Percentiles rank a stretch among this genome's conserved stretches.
phyloP scores from a whole-genome alignment of 2,113 vertebrate species.

The Takifugu flavidus region DNA sequence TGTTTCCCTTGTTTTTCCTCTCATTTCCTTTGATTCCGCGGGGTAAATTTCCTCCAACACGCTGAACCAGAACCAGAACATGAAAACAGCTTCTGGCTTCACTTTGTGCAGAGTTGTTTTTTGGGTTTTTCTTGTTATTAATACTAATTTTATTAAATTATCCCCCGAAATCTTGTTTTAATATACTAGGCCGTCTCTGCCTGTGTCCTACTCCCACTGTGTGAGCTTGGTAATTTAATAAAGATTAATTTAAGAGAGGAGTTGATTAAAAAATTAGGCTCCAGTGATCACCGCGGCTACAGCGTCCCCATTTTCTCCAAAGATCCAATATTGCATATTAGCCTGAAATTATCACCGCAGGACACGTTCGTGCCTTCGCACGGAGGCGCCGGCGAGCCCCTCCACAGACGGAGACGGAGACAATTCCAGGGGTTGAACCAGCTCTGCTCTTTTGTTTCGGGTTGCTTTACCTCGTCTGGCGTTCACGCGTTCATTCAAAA shows the following conservation, averaged over 20 bases:
- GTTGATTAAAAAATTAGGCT: slow-evolving; percentile 84
- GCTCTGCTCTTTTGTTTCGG: slow-evolving; percentile 27
- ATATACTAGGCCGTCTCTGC: slow-evolving; percentile 50
- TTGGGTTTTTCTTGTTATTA: slow-evolving; percentile 59
- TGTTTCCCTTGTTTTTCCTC: slow-evolving; percentile 47
- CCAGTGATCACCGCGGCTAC: slow-evolving; percentile 70
- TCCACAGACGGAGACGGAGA: slow-evolving; percentile 31
- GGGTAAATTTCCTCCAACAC: slow-evolving; percentile 64
- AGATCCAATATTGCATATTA: slow-evolving; percentile 77
- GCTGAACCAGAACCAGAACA: slow-evolving; percentile 63
- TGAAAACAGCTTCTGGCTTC: slow-evolving; percentile 65
- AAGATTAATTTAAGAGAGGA: slow-evolving; percentile 78
- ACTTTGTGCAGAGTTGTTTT: slow-evolving; percentile 25
- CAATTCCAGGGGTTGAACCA: slow-evolving; percentile 42
- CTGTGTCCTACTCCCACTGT: slow-evolving; percentile 70
- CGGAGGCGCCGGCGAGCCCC: slow-evolving; percentile 52
- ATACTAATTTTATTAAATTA: slow-evolving; percentile 84
- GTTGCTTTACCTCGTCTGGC: slow-evolving; percentile 30
- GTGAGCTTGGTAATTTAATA: slow-evolving; percentile 82
- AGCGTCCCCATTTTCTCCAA: slow-evolving; percentile 65
- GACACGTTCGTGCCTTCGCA: slow-evolving; percentile 70
- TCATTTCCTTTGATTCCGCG: slow-evolving; percentile 53
- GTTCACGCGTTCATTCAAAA: slow-evolving; percentile 62
- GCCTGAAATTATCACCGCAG: slow-evolving; percentile 78
- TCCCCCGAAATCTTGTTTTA: slow-evolving; percentile 65